Conservation (phyloP, 2,113 vertebrate species). For the Phyllopteryx taeniolatus region DNA sequence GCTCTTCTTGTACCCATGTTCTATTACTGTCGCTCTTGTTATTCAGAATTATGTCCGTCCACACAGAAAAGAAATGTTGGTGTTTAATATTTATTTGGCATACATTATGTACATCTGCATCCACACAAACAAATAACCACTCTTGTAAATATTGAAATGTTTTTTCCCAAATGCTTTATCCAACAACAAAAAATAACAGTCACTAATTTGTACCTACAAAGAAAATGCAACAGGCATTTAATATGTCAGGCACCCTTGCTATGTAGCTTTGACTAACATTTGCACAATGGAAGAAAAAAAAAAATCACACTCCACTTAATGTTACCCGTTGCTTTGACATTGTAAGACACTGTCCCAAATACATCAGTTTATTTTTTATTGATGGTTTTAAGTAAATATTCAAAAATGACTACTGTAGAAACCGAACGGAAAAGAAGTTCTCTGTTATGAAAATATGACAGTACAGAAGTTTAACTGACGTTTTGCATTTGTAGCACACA, state of each 20-base stretch:
- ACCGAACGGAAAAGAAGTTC: not conserved
- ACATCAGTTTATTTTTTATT: conserved; percentile 18
- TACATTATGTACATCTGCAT: conserved; percentile 49
- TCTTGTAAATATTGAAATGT: conserved; percentile 63
- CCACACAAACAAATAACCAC: conserved; percentile 27
- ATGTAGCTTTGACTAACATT: conserved; percentile 51
- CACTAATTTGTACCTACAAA: conserved; percentile 19
- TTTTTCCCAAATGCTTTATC: conserved; percentile 25
- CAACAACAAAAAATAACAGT: conserved; percentile 20
- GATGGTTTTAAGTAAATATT: conserved; percentile 37
- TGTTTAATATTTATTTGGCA: conserved; percentile 57
- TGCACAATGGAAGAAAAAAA: conserved; percentile 39
- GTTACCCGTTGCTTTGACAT: conserved; percentile 39
- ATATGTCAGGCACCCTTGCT: conserved; percentile 27
- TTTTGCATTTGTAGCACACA: conserved; percentile 41
- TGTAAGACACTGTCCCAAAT: conserved; percentile 29
- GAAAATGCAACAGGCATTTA: conserved; percentile 11
- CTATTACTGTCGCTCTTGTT: conserved; percentile 59
- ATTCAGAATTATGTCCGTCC: conserved; percentile 55
- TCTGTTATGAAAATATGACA: conserved; percentile 53
- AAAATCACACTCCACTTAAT: conserved; percentile 19
- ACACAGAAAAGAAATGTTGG: conserved; percentile 40
- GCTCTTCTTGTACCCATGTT: conserved; percentile 60
- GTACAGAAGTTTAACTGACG: conserved; percentile 14
- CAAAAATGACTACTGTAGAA: conserved; percentile 20